A percentile compares a stretch with the other conserved stretches of the same genome.
Conservation (phyloP, 1,140 invertebrate species). For the Bombyx mandarina region DNA sequence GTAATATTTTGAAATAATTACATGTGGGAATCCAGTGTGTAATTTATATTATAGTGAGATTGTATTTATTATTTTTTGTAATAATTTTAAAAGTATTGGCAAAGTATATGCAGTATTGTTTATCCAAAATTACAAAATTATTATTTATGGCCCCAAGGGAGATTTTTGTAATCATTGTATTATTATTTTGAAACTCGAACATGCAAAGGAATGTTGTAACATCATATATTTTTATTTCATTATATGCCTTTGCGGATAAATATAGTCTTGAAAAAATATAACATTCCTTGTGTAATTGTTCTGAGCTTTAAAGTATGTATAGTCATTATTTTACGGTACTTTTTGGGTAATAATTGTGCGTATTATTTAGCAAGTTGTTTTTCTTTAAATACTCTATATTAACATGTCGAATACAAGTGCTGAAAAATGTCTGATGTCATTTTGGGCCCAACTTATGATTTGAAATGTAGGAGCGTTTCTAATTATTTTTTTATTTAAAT, state of each 20-base stretch:
- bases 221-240: background rate
- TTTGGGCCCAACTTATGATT: too few species aligned
- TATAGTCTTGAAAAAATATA: background rate
- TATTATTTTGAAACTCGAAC: too few species aligned
- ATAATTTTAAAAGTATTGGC: conserved; percentile 26
- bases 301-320: background rate
- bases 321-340: conserved; percentile 2
- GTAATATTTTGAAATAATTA: conserved; percentile 4
- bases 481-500: too few species aligned
- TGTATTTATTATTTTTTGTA: conserved; percentile 34
- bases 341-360: conserved; percentile 6
- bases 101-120: conserved; percentile 22
- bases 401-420: too few species aligned
- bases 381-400: too few species aligned
- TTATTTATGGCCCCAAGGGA: conserved; percentile 13
- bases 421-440: too few species aligned
- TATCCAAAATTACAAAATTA: conserved; percentile 22
- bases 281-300: background rate
- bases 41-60: conserved; percentile 25
- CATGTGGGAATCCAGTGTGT: conserved; percentile 23
- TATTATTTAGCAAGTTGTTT: background rate
- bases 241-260: background rate
- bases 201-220: background rate
- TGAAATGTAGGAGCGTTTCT: too few species aligned
- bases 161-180: background rate